phyloP scores from a whole-genome alignment of 2,888 invertebrate genomes.

The Clanis bilineata region DNA sequence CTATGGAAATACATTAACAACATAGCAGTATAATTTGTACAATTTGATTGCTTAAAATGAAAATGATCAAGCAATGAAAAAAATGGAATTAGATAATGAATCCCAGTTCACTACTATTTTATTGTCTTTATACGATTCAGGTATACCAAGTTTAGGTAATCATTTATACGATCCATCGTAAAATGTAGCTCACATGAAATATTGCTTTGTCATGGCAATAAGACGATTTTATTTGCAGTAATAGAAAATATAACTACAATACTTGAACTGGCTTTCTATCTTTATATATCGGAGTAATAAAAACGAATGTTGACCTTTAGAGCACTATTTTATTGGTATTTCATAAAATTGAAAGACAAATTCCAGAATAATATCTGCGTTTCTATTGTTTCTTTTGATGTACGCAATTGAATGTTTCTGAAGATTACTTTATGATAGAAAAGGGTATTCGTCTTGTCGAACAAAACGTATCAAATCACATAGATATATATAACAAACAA shows the following conservation, averaged over 20 bases:
- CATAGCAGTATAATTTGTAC: not conserved
- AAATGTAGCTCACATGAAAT: constrained; percentile 34
- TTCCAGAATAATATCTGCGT: not conserved
- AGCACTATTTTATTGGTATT: not conserved
- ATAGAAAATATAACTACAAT: constrained; percentile 23
- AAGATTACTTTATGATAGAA: not conserved
- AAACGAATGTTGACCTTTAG: not conserved
- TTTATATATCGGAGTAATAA: not conserved
- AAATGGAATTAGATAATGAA: constrained; percentile 40
- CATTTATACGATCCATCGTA: constrained; percentile 49
- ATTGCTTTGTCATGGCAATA: constrained; percentile 38
- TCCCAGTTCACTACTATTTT: constrained; percentile 45
- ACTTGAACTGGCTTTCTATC: not conserved
- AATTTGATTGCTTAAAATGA: constrained; percentile 23
- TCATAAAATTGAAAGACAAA: not conserved
- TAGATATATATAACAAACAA: no score
- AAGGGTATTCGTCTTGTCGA: no score
- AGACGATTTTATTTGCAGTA: constrained; percentile 41
- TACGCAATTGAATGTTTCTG: not conserved
- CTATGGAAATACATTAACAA: no score
- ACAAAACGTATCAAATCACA: no score
- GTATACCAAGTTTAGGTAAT: constrained; percentile 37
- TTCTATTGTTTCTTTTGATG: not conserved
- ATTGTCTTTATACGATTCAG: constrained; percentile 51
- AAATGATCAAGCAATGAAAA: constrained; percentile 19